These are phyloP conservation scores for Anguilla anguilla DNA, from an alignment of 2,797 vertebrate genomes.

Conservation along the genomic window DNA sequence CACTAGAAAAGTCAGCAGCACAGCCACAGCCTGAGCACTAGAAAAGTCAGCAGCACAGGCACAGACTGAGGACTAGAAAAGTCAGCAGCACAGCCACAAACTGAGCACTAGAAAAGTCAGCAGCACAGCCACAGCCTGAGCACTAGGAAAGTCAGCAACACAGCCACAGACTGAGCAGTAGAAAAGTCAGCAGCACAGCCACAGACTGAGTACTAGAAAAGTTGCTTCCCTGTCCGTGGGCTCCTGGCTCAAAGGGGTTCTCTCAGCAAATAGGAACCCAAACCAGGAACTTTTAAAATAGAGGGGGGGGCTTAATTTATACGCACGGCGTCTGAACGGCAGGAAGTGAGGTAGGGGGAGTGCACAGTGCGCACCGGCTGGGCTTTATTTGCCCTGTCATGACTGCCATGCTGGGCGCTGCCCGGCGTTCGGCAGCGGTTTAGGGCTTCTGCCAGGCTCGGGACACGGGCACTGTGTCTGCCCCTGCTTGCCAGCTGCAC, in stretches of 20 bases:
- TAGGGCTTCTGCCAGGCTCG: not conserved
- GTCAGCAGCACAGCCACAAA: too few species aligned
- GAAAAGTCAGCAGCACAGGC: too few species aligned
- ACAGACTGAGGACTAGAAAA: too few species aligned
- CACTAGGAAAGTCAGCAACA: too few species aligned
- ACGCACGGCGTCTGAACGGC: not conserved
- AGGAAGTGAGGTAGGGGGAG: not conserved
- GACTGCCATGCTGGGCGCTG: not conserved
- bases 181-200: too few species aligned
- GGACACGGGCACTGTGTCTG: not conserved
- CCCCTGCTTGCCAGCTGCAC: constrained; percentile 3
- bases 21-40: too few species aligned
- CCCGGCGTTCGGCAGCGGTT: not conserved
- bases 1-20: too few species aligned
- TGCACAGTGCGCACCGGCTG: not conserved
- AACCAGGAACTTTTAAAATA: not conserved
- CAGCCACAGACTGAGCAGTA: too few species aligned
- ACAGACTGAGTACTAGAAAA: too few species aligned
- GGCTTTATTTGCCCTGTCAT: not conserved
- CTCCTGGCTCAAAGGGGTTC: not conserved
- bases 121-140: too few species aligned
- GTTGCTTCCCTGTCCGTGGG: not conserved
- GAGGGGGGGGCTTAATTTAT: not conserved
- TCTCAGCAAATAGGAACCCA: not conserved
- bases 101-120: too few species aligned